Evolutionary conservation across 2,797 vertebrate species (phyloP).

Genomic region (Hippopotamyrus pictus): DNA sequence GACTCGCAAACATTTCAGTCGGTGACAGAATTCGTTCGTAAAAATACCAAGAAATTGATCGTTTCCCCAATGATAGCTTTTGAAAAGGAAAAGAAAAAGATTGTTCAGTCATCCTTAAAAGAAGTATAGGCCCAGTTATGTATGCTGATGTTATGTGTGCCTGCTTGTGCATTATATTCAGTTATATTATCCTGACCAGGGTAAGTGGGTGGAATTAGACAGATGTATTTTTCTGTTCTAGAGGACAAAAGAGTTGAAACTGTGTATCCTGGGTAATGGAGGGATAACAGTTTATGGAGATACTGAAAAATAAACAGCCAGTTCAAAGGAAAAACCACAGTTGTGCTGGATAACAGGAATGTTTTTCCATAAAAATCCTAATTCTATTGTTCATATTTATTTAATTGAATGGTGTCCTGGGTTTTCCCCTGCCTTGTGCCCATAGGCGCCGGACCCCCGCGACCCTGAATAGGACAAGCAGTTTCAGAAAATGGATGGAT

Average conservation of each 20-base stretch:
- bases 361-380: neutral
- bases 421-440: neutral
- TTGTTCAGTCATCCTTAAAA: neutral
- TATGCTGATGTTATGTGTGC: neutral
- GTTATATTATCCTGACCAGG: neutral
- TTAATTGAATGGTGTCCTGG: neutral
- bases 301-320: neutral
- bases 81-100: neutral
- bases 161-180: neutral
- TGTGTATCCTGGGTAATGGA: neutral
- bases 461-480: neutral
- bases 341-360: neutral
- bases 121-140: neutral
- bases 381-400: neutral
- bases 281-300: neutral
- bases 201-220: neutral
- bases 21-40: neutral
- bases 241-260: neutral
- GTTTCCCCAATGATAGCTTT: neutral
- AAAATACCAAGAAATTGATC: neutral
- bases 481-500: neutral
- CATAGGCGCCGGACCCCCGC: too few species aligned
- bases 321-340: neutral
- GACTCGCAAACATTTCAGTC: neutral
- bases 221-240: neutral